phyloP scores from a whole-genome alignment of 2,113 vertebrate species.

The Ancistrus triradiatus region DNA sequence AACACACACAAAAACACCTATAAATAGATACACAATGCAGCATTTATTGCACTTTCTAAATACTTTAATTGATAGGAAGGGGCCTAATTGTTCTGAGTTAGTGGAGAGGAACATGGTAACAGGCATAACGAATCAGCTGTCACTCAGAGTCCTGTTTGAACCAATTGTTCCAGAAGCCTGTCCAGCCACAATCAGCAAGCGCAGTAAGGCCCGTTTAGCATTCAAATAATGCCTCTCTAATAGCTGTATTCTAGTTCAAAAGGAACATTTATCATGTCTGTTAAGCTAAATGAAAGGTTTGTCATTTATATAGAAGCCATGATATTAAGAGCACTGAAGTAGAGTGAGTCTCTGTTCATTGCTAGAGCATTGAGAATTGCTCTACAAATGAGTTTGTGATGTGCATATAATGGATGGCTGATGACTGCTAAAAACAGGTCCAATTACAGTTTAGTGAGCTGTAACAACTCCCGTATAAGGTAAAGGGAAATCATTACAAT shows the following conservation, averaged over 20 bases:
- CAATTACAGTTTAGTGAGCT: conserved; percentile 29
- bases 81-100: conserved; percentile 41
- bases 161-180: conserved; percentile 31
- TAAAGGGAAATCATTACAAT: conserved; percentile 13
- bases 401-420: conserved; percentile 22
- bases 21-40: conserved; percentile 11
- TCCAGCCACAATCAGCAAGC: conserved; percentile 18
- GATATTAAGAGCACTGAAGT: conserved; percentile 36
- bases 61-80: conserved; percentile 42
- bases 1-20: conserved; percentile 28
- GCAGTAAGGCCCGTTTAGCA: conserved; percentile 26
- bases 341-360: conserved; percentile 30
- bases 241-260: conserved; percentile 44
- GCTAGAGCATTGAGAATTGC: conserved; percentile 24
- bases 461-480: conserved; percentile 10
- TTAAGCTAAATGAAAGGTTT: conserved; percentile 31
- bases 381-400: conserved; percentile 27
- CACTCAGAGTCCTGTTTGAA: conserved; percentile 33
- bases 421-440: conserved; percentile 24
- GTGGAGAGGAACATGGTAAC: conserved; percentile 37
- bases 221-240: conserved; percentile 45
- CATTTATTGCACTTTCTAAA: conserved; percentile 29
- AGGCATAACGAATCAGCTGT: conserved; percentile 42
- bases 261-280: conserved; percentile 42
- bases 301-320: conserved; percentile 38